phyloP scores from a whole-genome alignment of 2,113 vertebrate genomes.

The Dicrurus megarhynchus region DNA sequence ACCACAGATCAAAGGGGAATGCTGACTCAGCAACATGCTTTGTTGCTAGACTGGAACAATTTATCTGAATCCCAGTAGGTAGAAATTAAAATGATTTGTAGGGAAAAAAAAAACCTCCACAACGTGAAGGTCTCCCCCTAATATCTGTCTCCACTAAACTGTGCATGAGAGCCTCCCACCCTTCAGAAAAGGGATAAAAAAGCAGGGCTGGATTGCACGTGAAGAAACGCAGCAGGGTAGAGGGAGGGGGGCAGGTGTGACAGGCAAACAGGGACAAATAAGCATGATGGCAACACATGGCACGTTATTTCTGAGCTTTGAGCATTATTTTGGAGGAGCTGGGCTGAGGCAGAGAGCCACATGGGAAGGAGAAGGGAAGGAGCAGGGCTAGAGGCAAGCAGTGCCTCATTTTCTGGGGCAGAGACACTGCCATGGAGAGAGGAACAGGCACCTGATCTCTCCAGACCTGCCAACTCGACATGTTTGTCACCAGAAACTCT shows the following conservation, averaged over 20 bases:
- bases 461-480: neutral
- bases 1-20: conserved; percentile 11
- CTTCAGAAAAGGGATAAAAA: neutral
- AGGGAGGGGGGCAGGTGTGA: neutral
- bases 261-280: neutral
- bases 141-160: neutral
- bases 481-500: neutral
- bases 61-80: neutral
- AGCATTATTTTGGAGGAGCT: neutral
- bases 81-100: conserved; percentile 4
- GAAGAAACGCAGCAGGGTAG: neutral
- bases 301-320: neutral
- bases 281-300: neutral
- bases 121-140: neutral
- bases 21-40: conserved; percentile 14
- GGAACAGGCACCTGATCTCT: neutral
- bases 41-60: neutral
- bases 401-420: neutral
- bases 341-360: neutral
- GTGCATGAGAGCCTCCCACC: neutral
- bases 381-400: neutral
- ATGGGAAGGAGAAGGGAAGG: neutral
- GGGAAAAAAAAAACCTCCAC: neutral
- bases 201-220: neutral
- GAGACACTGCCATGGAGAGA: neutral